A percentile compares a stretch with the other conserved stretches of the same genome.
phyloP scores from a whole-genome alignment of 1,140 invertebrate species.

The Diuraphis noxia region DNA sequence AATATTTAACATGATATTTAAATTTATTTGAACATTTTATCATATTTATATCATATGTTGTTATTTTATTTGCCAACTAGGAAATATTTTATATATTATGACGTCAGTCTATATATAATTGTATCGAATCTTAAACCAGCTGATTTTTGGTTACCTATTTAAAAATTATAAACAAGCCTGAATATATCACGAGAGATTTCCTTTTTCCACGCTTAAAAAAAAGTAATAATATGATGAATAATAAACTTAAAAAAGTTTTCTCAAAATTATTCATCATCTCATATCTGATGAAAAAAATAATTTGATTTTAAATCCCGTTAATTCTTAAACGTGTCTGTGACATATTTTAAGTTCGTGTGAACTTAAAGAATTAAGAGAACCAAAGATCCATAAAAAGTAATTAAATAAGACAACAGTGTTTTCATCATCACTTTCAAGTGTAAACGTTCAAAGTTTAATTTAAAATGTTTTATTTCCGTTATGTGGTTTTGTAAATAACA shows the following conservation, averaged over 20 bases:
- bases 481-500: not conserved
- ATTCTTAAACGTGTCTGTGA: not conserved
- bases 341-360: not conserved
- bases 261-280: not conserved
- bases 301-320: not conserved
- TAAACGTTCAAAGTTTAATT: not conserved
- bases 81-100: not conserved
- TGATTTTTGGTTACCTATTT: not conserved
- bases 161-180: not conserved
- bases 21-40: not conserved
- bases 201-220: not conserved
- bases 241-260: slow-evolving; percentile 1
- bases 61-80: too few species aligned
- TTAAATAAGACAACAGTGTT: not conserved
- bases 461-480: not conserved
- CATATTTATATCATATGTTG: too few species aligned
- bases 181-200: not conserved
- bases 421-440: not conserved
- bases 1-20: not conserved
- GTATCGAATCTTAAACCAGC: not conserved
- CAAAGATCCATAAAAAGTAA: slow-evolving; percentile 9
- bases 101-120: not conserved
- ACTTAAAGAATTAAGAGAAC: slow-evolving; percentile 6
- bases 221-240: not conserved
- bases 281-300: not conserved